Conservation (phyloP, 2,888 invertebrate species). For the Melanotus villosus region DNA sequence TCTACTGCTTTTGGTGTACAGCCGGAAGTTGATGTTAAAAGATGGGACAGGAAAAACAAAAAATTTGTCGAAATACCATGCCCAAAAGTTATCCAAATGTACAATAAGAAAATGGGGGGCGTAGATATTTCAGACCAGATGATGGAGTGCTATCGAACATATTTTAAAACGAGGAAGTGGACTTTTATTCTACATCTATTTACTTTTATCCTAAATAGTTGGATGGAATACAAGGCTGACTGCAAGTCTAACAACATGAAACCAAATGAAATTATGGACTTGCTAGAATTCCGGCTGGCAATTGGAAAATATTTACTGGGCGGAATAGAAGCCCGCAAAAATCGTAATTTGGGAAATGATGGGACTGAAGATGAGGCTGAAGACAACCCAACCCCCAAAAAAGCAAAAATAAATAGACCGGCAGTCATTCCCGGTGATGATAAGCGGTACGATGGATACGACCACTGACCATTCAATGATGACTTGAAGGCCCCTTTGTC, state of each 20-base stretch:
- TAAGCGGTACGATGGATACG: too few relatives aligned
- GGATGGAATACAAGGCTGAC: neutral
- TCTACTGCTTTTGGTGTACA: neutral
- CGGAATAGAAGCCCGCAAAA: neutral
- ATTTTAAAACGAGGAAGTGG: neutral
- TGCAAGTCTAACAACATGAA: neutral
- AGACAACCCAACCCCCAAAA: neutral
- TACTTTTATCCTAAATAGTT: neutral
- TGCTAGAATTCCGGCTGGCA: neutral
- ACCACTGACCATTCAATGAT: too few relatives aligned
- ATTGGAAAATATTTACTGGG: neutral
- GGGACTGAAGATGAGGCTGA: neutral
- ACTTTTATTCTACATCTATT: neutral
- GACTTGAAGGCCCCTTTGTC: too few relatives aligned
- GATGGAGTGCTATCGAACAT: neutral
- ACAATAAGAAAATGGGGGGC: neutral
- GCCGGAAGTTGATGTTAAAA: neutral
- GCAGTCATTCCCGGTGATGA: neutral
- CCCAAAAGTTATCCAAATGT: neutral
- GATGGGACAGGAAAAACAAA: neutral
- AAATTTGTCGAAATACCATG: neutral
- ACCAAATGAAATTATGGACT: slow-evolving; percentile 2
- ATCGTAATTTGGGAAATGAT: neutral
- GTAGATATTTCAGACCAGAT: neutral
- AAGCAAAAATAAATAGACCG: neutral